Percentiles rank a stretch among this genome's conserved stretches.
Conservation (phyloP, 2,888 invertebrate species). For the Temnothorax ravouxi region DNA sequence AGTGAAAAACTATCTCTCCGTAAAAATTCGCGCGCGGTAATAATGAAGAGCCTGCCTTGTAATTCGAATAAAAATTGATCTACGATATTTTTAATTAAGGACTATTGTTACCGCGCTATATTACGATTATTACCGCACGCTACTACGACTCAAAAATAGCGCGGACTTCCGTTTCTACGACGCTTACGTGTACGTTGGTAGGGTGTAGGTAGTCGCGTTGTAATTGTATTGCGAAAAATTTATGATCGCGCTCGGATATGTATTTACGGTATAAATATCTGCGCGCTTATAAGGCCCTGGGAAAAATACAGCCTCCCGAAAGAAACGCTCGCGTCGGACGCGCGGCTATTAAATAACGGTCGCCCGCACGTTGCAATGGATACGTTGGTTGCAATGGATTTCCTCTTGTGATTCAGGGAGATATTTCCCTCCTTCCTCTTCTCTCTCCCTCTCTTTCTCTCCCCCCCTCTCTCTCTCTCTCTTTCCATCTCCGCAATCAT, state of each 20-base stretch:
- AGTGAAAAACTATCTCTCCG: background rate
- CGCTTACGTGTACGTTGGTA: conserved; percentile 1
- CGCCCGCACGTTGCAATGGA: conserved; percentile 34
- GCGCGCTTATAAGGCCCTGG: conserved; percentile 41
- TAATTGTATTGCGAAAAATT: conserved; percentile 53
- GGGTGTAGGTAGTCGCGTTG: conserved; percentile 1
- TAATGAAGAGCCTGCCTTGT: background rate
- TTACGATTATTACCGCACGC: background rate
- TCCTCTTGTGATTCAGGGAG: conserved; percentile 39
- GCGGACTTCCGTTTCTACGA: conserved; percentile 17
- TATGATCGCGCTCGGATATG: conserved; percentile 44
- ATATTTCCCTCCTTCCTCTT: background rate
- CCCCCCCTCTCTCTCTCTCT: background rate
- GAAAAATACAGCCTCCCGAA: conserved; percentile 40
- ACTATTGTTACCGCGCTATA: background rate
- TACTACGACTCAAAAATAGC: conserved; percentile 12
- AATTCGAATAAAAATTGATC: background rate
- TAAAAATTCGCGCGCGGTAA: background rate
- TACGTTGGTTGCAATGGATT: conserved; percentile 38
- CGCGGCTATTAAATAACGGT: conserved; percentile 44
- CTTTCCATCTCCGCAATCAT: background rate
- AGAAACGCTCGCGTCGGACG: conserved; percentile 38
- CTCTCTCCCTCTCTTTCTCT: background rate
- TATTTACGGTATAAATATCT: conserved; percentile 53
- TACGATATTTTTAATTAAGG: conserved; percentile 24